Percentiles rank a stretch among this genome's conserved stretches.
Evolutionary conservation across 2,113 vertebrate genomes (phyloP).

Genomic region (Ophthalmolycus amberensis): DNA sequence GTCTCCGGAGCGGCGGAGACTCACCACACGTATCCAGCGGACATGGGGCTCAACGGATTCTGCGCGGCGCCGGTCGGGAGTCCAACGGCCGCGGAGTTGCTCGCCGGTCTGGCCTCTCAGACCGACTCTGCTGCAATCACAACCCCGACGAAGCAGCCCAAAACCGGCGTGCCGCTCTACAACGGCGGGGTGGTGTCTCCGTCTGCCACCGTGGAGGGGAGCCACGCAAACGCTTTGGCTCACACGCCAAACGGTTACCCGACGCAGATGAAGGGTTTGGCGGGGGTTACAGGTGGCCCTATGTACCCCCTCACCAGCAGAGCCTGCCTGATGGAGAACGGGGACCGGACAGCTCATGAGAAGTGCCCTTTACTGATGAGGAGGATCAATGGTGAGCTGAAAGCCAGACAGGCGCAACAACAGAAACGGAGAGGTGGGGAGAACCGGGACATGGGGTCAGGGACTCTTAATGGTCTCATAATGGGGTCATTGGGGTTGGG

Average conservation of each 20-base stretch:
- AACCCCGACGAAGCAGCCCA: constrained; percentile 66
- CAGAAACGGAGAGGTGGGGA: constrained; percentile 75
- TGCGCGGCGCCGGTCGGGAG: constrained; percentile 62
- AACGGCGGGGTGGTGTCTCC: constrained; percentile 67
- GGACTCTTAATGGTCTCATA: not conserved
- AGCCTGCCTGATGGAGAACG: constrained; percentile 56
- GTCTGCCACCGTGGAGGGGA: constrained; percentile 71
- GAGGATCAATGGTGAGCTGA: constrained; percentile 71
- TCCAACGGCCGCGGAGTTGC: constrained; percentile 73
- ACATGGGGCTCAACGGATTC: constrained; percentile 80
- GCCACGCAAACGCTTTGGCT: constrained; percentile 56
- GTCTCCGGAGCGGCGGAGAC: constrained; percentile 30
- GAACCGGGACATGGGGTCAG: constrained; percentile 60
- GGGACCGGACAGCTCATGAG: constrained; percentile 59
- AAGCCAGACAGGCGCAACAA: constrained; percentile 62
- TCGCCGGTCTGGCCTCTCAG: constrained; percentile 75
- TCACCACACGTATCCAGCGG: constrained; percentile 37
- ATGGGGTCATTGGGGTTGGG: constrained; percentile 27
- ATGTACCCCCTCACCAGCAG: constrained; percentile 55
- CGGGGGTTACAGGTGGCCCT: constrained; percentile 16
- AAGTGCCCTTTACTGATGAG: constrained; percentile 51
- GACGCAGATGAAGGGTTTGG: constrained; percentile 40
- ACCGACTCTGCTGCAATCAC: constrained; percentile 68
- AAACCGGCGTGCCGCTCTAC: constrained; percentile 73
- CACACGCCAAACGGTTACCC: constrained; percentile 69